Evolutionary conservation across 2,888 invertebrate species (phyloP), one percentile per base, ranked within the genome.

Genomic region (Frankliniella fusca): DNA sequence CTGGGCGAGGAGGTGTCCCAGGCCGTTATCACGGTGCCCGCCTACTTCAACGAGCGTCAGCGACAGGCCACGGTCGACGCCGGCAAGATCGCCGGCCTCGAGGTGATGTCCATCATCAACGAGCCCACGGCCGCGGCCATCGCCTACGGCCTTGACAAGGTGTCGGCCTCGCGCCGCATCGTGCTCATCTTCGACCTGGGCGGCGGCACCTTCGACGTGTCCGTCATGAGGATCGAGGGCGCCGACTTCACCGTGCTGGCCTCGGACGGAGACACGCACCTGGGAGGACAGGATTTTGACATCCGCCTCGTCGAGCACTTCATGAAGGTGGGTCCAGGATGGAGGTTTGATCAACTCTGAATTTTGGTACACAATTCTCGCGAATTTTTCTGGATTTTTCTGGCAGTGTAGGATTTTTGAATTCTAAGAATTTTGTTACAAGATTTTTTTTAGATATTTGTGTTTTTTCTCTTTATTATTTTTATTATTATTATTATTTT

Each of bases 51-150:
- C 70, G 70, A 76, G 70, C 23, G 27, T 0, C 70, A 76, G 70
- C 70, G 70, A 10, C 70, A 76, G 70, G 70, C 70, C 9, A 76
- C 70, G 0, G 27, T 27, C 9, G 27, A 27, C 27, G 70, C 70
- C 23, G 70, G 70, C 27, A 76, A 27, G 70, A 76, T 76, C 70
- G 70, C 70, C 23, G 70, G 70, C 27, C 27, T 76, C 9, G 27
- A 76, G 23, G 70, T 76, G 27, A 23, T 76, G 70, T 76, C 70
- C 70, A 76, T 76, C 70, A 76, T 76, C 23, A 76, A 76, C 70
- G 70, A 76, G 70, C 70, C 70, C 27, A 76, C 70, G 27, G 23
- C 70, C 27, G 70, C 70, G 11, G 70, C 70, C 23, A 23, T 76
- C 27, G 70, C 70, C 0, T 76, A 76, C 70, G 70, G 70, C 70